phyloP scores from a whole-genome alignment of 2,888 invertebrate genomes.

The Apantesis nais region DNA sequence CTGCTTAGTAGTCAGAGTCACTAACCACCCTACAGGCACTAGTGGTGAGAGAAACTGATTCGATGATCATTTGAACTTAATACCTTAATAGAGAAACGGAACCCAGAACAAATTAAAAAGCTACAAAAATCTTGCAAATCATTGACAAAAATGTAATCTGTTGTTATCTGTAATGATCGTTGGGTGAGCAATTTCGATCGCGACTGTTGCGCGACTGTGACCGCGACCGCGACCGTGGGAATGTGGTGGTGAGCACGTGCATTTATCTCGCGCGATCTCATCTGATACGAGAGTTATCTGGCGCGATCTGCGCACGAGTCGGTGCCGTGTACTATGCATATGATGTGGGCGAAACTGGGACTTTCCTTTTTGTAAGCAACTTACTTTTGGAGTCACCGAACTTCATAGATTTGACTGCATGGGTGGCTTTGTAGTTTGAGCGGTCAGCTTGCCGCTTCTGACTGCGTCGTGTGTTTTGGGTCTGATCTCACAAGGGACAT shows the following conservation, averaged over 20 bases:
- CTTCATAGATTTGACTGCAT: not conserved
- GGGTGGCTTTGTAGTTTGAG: no score
- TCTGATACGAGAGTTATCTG: slow-evolving; percentile 66
- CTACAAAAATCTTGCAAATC: slow-evolving; percentile 45
- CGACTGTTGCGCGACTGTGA: slow-evolving; percentile 29
- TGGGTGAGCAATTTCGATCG: slow-evolving; percentile 51
- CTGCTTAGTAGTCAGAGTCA: no score
- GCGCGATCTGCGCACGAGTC: slow-evolving; percentile 69
- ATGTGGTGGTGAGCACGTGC: slow-evolving; percentile 53
- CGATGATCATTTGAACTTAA: no score
- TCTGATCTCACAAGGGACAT: not conserved
- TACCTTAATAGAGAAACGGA: not conserved
- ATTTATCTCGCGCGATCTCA: slow-evolving; percentile 64
- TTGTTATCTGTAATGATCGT: slow-evolving; percentile 50
- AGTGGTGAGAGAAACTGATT: no score
- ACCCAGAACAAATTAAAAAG: not conserved
- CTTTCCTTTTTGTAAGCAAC: not conserved
- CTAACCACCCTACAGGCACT: no score
- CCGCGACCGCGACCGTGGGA: slow-evolving; percentile 60
- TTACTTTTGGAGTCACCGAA: not conserved
- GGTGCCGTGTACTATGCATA: slow-evolving; percentile 36
- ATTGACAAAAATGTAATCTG: slow-evolving; percentile 40
- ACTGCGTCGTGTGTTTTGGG: not conserved
- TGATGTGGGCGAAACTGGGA: slow-evolving; percentile 27
- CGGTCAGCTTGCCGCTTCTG: no score